Percentiles rank a stretch among this genome's conserved stretches.
phyloP scores from a whole-genome alignment of 1,140 invertebrate species.

The Bombus cullumanus region DNA sequence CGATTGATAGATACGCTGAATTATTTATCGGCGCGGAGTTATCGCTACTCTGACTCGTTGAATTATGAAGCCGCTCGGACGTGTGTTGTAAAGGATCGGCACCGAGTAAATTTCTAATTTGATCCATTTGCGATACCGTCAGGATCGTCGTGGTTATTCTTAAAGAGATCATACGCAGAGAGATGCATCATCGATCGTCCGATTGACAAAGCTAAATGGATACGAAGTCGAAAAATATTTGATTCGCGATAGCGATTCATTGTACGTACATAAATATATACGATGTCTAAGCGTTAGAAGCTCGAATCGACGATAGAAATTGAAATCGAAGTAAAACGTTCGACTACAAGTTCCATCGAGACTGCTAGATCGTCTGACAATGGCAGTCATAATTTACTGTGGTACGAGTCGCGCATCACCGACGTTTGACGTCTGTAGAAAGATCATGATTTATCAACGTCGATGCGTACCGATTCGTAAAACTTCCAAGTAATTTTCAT shows the following conservation, averaged over 20 bases:
- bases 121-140: neutral
- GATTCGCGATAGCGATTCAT: neutral
- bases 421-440: too few relatives aligned
- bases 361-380: too few relatives aligned
- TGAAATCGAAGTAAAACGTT: neutral
- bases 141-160: neutral
- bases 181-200: neutral
- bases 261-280: neutral
- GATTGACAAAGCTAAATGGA: neutral
- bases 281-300: neutral
- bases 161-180: too few relatives aligned
- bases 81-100: neutral
- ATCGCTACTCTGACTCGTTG: neutral
- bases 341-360: too few relatives aligned
- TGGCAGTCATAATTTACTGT: too few relatives aligned
- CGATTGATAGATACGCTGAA: constrained; percentile 43
- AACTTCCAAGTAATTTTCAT: too few relatives aligned
- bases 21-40: constrained; percentile 12
- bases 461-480: too few relatives aligned
- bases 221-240: neutral
- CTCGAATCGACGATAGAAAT: neutral
- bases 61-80: constrained; percentile 1
- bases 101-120: constrained; percentile 1
- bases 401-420: too few relatives aligned
- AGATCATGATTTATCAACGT: too few relatives aligned